A percentile compares a stretch with the other conserved stretches of the same genome.
Evolutionary conservation across 2,113 vertebrate species (phyloP).

Genomic region (Microtus ochrogaster): DNA sequence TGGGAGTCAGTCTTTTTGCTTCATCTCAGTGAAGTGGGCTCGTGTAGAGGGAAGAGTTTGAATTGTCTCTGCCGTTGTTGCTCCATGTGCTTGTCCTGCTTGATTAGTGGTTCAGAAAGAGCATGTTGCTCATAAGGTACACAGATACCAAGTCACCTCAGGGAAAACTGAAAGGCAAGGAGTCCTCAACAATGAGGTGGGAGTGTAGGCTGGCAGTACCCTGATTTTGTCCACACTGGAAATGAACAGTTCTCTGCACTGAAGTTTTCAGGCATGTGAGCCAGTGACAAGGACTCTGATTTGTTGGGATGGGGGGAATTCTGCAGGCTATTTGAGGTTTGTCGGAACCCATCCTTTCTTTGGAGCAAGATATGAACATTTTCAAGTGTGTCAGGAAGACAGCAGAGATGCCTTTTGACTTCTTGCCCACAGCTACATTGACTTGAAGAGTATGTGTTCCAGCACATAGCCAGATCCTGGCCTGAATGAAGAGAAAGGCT

Average conservation of each 20-base stretch:
- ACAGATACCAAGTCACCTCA: neutral
- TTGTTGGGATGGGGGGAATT: neutral
- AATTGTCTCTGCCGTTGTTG: no score
- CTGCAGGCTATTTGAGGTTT: neutral
- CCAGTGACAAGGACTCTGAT: fast-evolving
- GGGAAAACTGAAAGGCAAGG: neutral
- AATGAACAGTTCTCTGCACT: neutral
- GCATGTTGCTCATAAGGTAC: neutral
- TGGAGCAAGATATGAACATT: neutral
- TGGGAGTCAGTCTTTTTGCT: neutral
- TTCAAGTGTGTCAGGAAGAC: neutral
- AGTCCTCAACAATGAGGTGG: fast-evolving
- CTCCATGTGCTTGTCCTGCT: neutral
- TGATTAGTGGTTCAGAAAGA: neutral
- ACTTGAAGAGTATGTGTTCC: fast-evolving
- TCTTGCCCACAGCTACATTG: neutral
- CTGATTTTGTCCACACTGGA: neutral
- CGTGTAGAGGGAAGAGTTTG: neutral
- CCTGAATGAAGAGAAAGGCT: neutral
- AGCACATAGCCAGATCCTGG: fast-evolving
- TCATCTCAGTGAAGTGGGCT: no score
- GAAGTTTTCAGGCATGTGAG: neutral
- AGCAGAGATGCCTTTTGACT: neutral
- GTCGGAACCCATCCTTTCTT: fast-evolving
- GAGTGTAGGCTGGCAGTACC: no score